Evolutionary conservation across 2,113 vertebrate species (phyloP), one percentile per base, ranked within the genome.

Genomic region (Lepisosteus oculatus): DNA sequence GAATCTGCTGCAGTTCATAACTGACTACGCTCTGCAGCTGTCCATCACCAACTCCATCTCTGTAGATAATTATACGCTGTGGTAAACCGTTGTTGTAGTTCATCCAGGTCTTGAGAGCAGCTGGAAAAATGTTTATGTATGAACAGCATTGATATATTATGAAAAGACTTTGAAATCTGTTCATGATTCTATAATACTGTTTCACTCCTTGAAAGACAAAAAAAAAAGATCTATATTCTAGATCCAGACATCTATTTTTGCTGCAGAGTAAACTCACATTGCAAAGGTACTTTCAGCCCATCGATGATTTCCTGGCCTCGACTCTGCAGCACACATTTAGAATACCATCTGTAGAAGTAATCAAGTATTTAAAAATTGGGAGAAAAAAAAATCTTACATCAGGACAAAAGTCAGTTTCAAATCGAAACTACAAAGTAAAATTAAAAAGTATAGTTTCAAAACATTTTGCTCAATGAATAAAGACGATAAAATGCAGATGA

Each of bases 41-140:
- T 4, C 97, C 97, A 0, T 99, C 97, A 0, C 97, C 97, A 3
- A 99, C 96, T 0, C 97, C 97, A 15, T 99, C 97, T 3, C 97
- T 87, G 74, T 96, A 99, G 75, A 99, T 93, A 0, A 99, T 85
- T 74, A 99, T 94, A 6, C 96, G 94, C 12, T 91, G 87, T 0
- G 97, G 97, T 77, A 98, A 87, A 75, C 79, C 85, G 3, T 81
- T 84, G 54, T 98, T 98, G 83, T 86, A 89, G 57, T 84, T 93
- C 43, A 83, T 79, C 86, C 95, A 99, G 0, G 89, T 86, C 68
- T 91, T 91, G 2, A 99, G 82, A 0, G 95, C 95, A 70, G 74
- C 97, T 99, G 78, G 0, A 73, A 79, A 13, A 29, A 29, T 29
- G 29, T 29, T 51, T 6, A 51, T 51, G 5, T 6, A 51, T 51